Conservation (phyloP, 2,113 vertebrate species). For the Sander lucioperca region DNA sequence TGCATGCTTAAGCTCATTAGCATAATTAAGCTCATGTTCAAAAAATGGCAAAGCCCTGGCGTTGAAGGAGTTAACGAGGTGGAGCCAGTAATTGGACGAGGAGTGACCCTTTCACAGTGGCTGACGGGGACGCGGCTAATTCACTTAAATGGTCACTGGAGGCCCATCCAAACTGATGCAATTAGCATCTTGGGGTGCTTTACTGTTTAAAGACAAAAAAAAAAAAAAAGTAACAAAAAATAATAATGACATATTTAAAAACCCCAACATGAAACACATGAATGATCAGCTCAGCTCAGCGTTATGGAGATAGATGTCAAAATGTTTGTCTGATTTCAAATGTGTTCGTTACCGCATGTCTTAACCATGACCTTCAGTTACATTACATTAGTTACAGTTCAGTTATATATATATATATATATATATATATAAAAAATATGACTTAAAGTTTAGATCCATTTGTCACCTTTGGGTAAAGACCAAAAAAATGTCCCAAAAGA, state of each 20-base stretch:
- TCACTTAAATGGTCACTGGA: slow-evolving; percentile 68
- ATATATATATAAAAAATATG: too few relatives aligned
- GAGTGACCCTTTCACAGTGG: slow-evolving; percentile 54
- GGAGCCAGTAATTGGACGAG: slow-evolving; percentile 68
- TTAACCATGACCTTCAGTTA: neutral
- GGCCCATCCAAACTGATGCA: slow-evolving; percentile 3
- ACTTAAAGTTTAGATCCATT: neutral
- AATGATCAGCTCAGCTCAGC: neutral
- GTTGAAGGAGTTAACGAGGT: slow-evolving; percentile 73
- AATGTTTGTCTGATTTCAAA: neutral
- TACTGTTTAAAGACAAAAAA: too few relatives aligned
- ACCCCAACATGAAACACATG: neutral
- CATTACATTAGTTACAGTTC: too few relatives aligned
- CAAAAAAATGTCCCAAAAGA: neutral
- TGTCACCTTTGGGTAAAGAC: neutral
- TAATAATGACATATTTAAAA: neutral
- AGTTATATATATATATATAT: too few relatives aligned
- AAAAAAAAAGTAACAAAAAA: neutral
- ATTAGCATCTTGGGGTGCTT: neutral
- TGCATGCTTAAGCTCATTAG: slow-evolving; percentile 74
- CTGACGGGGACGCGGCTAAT: slow-evolving; percentile 62
- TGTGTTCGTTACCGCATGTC: too few relatives aligned
- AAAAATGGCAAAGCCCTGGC: slow-evolving; percentile 28
- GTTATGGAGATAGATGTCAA: neutral
- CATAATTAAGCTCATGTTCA: slow-evolving; percentile 69